phyloP scores from a whole-genome alignment of 1,140 invertebrate species.

The Lamellibrachia luymesi region DNA sequence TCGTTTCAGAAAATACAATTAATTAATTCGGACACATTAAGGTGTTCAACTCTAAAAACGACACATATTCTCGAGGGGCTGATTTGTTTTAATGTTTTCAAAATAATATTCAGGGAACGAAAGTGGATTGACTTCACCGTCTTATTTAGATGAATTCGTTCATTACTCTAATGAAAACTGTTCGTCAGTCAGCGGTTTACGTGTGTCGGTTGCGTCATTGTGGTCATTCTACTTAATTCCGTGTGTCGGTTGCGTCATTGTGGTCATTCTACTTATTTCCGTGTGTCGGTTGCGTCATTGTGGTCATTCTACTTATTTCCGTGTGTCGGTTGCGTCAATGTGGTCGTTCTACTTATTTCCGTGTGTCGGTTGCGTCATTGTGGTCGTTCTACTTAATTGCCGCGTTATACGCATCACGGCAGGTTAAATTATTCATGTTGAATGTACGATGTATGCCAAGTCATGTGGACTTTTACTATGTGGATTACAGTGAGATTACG shows the following conservation, averaged over 20 bases:
- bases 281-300: background rate
- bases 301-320: background rate
- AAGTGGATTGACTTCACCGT: background rate
- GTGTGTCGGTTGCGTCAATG: background rate
- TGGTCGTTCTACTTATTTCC: background rate
- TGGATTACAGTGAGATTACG: no score
- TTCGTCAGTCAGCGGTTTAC: background rate
- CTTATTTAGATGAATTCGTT: background rate
- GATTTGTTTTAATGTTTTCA: background rate
- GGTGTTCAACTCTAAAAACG: background rate
- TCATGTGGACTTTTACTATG: background rate
- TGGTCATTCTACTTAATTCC: background rate
- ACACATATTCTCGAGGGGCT: background rate
- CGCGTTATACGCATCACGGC: background rate
- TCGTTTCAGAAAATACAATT: background rate
- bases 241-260: background rate
- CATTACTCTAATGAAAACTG: background rate
- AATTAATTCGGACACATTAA: background rate
- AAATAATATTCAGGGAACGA: background rate
- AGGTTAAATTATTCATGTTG: no score
- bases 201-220: background rate
- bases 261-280: background rate
- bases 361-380: background rate
- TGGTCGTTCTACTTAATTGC: background rate
- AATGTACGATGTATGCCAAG: no score